These are phyloP conservation scores for Promerops cafer DNA, from an alignment of 2,113 vertebrate genomes.

Conservation along the genomic window DNA sequence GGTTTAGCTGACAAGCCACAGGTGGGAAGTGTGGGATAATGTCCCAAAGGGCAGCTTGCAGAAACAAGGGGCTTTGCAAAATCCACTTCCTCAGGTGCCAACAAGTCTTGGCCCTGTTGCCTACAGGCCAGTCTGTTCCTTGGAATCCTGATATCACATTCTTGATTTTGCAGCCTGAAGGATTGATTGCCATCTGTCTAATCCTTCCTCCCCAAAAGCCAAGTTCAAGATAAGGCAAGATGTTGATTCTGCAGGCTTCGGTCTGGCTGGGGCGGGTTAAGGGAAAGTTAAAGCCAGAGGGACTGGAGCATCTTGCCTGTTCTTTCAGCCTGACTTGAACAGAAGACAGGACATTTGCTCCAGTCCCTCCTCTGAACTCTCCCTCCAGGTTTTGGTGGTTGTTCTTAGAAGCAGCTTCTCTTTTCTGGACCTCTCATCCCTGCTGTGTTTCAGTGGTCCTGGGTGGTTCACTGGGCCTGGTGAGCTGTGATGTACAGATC, in stretches of 20 bases:
- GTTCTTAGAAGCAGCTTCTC: neutral
- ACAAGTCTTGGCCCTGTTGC: accelerated
- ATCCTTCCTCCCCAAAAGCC: neutral
- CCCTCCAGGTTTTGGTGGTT: neutral
- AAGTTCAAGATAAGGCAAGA: neutral
- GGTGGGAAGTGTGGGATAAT: neutral
- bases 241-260: neutral
- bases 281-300: neutral
- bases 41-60: neutral
- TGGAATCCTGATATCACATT: neutral
- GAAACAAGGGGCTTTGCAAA: neutral
- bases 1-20: neutral
- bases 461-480: neutral
- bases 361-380: neutral
- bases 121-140: neutral
- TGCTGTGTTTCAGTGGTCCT: neutral
- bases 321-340: neutral
- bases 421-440: neutral
- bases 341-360: neutral
- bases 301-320: neutral
- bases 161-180: neutral
- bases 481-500: neutral
- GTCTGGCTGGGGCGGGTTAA: neutral
- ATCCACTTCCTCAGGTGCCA: neutral
- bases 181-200: neutral